phyloP scores from a whole-genome alignment of 2,797 vertebrate species.

The Saxicola maurus region DNA sequence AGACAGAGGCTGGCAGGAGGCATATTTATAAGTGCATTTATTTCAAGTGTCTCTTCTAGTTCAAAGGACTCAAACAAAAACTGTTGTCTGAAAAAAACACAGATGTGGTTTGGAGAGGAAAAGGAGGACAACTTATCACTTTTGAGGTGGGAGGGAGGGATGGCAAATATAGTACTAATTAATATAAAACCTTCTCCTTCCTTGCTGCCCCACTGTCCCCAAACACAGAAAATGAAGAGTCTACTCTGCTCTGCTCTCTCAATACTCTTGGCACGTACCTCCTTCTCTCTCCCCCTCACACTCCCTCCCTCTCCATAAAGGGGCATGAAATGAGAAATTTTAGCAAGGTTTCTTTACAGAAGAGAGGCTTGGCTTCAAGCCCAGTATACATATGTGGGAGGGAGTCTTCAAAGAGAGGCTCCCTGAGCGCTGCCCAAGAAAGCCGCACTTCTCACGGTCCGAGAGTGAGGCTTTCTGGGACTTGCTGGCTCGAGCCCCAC shows the following conservation, averaged over 20 bases:
- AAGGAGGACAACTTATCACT: neutral
- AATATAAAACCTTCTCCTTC: neutral
- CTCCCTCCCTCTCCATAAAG: constrained; percentile 1
- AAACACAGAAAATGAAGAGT: neutral
- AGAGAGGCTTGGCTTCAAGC: constrained; percentile 34
- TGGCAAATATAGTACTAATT: constrained; percentile 4
- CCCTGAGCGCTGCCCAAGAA: neutral
- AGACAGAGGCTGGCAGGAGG: constrained; percentile 32
- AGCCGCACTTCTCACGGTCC: neutral
- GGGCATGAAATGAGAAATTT: constrained; percentile 50
- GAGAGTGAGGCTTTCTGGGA: neutral
- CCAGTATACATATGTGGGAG: neutral
- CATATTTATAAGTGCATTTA: constrained; percentile 27
- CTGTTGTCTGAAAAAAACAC: neutral
- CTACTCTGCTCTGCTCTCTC: neutral
- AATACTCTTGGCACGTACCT: neutral
- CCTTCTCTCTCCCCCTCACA: neutral
- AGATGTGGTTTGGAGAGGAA: neutral
- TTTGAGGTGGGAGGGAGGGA: neutral
- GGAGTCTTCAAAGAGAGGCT: constrained; percentile 2
- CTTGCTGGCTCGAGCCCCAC: neutral
- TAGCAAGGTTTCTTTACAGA: constrained; percentile 38
- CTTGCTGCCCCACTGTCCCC: neutral
- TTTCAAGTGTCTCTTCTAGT: constrained; percentile 34
- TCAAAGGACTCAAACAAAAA: constrained; percentile 36